phyloP scores from a whole-genome alignment of 2,113 vertebrate species.

The Euleptes europaea region DNA sequence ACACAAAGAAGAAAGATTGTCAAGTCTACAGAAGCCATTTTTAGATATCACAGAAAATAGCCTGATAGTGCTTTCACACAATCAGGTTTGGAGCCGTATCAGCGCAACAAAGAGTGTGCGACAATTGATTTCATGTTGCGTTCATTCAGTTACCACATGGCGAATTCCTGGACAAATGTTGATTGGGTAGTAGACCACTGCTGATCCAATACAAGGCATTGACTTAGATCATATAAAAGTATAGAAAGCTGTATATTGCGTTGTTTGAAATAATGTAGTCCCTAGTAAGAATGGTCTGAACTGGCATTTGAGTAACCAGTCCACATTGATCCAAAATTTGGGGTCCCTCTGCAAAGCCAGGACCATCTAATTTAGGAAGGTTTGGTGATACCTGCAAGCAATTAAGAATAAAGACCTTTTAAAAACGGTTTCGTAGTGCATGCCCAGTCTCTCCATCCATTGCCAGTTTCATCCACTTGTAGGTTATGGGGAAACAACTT shows the following conservation, averaged over 20 bases:
- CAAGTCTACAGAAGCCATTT: background rate
- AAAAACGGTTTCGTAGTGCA: background rate
- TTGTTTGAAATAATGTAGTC: no score
- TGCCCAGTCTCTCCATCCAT: background rate
- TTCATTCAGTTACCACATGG: background rate
- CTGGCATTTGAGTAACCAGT: background rate
- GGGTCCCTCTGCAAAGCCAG: background rate
- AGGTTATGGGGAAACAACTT: background rate
- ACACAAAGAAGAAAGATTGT: background rate
- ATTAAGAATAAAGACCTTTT: background rate
- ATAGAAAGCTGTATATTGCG: background rate
- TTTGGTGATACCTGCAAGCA: background rate
- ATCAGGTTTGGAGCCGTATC: background rate
- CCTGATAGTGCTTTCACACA: background rate
- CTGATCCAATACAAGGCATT: background rate
- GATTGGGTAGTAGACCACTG: background rate
- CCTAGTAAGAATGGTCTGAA: background rate
- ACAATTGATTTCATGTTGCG: background rate
- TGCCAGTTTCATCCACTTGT: rapidly evolving
- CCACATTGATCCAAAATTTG: background rate
- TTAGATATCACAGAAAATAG: background rate
- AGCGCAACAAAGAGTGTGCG: background rate
- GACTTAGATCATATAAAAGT: no score
- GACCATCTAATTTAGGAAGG: background rate
- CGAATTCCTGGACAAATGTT: background rate